Evolutionary conservation across 1,140 invertebrate species (phyloP), one percentile per base, ranked within the genome.

Genomic region (Psix sp.): DNA sequence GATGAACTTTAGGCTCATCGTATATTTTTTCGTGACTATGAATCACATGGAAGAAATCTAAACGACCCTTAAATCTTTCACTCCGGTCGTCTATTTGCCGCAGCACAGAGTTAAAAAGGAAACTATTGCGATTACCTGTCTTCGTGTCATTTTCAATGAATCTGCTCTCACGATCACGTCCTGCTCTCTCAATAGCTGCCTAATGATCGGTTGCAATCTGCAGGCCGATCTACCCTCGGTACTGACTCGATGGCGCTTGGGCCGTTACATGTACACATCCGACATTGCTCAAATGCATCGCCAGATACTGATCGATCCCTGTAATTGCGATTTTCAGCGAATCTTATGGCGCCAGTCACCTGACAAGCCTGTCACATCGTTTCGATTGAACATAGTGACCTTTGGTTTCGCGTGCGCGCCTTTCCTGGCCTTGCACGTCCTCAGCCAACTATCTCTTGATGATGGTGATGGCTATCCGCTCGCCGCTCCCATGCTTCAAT

Each of bases 241-340:
- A 13, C 6, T 35, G 33, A 35, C 2, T 5, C 10, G 6, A 11
- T 35, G 33, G 33, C 33, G 33, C 11, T 13, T 14, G 10, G 5
- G 5, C 13, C 33, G 33, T 5, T 13, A 13, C 11, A 11, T 35
- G 1, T 10, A 3, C 1, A 1, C n/a, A 5, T 10, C 33, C 5
- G 38, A 40, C 17, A 40, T 40, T 5, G 38, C 15, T 10, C 38
- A 40, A 17, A 40, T 40, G 38, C 17, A 40, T 40, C 15, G 38
- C 9, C 38, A 40, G 16, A 40, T 40, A 5, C 16, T 40, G 16
- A n/a, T 17, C 38, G 5, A 5, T 1, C 15, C 2, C 2, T 5
- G 3, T 40, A 16, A 40, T 18, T 16, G 38, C 38, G 38, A 40
- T 9, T 40, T 29, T 40, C 38, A 40, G 11, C 38, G 36, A 17